Conservation (phyloP, 2,797 vertebrate genomes). For the Cynopterus sphinx region DNA sequence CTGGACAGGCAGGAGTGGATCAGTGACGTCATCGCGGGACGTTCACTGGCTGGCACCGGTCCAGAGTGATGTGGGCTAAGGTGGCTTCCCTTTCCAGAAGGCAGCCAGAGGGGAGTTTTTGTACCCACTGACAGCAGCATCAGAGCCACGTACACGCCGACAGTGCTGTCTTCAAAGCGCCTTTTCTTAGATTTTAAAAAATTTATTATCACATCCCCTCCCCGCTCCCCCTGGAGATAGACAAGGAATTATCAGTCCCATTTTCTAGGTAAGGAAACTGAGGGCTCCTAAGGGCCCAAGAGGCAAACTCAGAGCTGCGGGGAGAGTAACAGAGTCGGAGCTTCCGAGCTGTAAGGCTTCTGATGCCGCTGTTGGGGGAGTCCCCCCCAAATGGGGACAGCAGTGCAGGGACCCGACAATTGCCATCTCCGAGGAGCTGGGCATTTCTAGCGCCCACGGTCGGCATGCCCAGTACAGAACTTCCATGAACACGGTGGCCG, state of each 20-base stretch:
- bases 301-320: background rate
- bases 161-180: background rate
- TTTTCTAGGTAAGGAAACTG: background rate
- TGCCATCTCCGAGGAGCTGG: background rate
- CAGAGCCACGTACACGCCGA: no score
- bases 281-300: background rate
- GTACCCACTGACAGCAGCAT: background rate
- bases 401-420: fast-evolving
- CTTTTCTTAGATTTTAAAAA: background rate
- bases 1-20: fast-evolving
- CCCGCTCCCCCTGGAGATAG: fast-evolving
- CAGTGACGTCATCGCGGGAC: fast-evolving
- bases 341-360: background rate
- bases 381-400: no score
- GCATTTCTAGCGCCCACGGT: background rate
- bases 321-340: background rate
- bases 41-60: fast-evolving
- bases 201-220: background rate
- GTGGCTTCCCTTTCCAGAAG: background rate
- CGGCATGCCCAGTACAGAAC: no score
- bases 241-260: no score
- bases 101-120: background rate
- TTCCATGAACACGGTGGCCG: no score
- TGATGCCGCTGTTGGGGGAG: background rate
- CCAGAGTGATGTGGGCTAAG: fast-evolving